Conservation (phyloP, 2,113 vertebrate species). For the Ptilonorhynchus violaceus region DNA sequence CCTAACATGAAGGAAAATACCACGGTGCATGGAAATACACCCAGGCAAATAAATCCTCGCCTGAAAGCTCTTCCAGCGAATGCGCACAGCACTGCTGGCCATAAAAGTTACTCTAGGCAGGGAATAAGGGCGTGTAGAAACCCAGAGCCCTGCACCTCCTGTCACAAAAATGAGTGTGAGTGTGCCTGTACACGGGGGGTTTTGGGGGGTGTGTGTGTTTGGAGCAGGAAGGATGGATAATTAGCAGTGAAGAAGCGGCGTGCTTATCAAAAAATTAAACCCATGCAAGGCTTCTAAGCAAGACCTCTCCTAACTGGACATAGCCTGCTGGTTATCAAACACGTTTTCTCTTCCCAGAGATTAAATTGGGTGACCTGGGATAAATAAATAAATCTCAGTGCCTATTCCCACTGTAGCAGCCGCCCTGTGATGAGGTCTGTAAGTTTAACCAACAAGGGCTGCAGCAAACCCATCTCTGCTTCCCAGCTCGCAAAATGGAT, state of each 20-base stretch:
- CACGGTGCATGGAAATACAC: background rate
- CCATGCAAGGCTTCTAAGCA: background rate
- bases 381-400: background rate
- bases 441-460: background rate
- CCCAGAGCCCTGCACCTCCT: background rate
- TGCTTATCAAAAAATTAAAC: background rate
- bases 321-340: background rate
- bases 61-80: background rate
- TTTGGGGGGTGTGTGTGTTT: background rate
- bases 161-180: background rate
- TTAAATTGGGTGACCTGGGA: background rate
- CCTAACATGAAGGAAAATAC: background rate
- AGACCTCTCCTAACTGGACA: background rate
- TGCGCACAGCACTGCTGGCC: background rate
- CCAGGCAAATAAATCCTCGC: background rate
- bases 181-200: background rate
- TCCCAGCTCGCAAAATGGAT: constrained; percentile 10
- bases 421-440: background rate
- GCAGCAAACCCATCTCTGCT: background rate
- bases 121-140: background rate
- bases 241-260: background rate
- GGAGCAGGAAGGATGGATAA: background rate
- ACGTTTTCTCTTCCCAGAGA: background rate
- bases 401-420: background rate
- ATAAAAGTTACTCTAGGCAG: background rate